Base-by-base conservation (phyloP, 2,888 invertebrate species). In the Heliothis peltigera region DNA sequence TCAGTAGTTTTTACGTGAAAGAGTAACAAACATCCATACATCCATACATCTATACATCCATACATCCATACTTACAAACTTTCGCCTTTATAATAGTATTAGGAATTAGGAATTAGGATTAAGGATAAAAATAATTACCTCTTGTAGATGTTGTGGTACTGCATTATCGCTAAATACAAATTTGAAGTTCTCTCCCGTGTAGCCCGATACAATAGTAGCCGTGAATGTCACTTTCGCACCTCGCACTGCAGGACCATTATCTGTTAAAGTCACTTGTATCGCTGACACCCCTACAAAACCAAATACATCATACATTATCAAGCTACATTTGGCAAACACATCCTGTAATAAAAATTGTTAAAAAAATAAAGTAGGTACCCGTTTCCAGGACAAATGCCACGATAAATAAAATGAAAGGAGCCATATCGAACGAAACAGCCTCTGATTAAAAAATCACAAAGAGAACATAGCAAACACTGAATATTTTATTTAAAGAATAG, bases 141-240 rank as follows among this genome's bases (percentile, higher is more conserved):
- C 84, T 75, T 90, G 86, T 62, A 66, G 76, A 76, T 96, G 95
- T 57, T 87, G 85, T 10, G 92, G 94, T 15, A 96, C 89, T 0
- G 95, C 96, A 91, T 96, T 94, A 88, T 97, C 97, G 64, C 81
- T 85, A 96, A 97, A 98, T 35, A 84, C 89, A 91, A 96, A 97
- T 75, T 88, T 86, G 1, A 91, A 79, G 25, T 80, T 81, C 76
- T 89, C 85, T 54, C 93, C 96, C 4, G 81, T 83, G 52, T 92
- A 92, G 55, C 93, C 90, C 39, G 88, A 91, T 62, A 64, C 17
- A 22, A 97, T 89, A 70, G 95, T 94, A 18, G 97, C 97, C 74
- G 90, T 96, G 84, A 98, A 97, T 71, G 96, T 96, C 46, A 98
- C 95, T 56, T 96, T 96, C 4, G 97, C 96, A 21, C 98, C 98